Percentiles rank a stretch among this genome's conserved stretches.
Evolutionary conservation across 2,113 vertebrate genomes (phyloP).

Genomic region (Hippolais icterina): DNA sequence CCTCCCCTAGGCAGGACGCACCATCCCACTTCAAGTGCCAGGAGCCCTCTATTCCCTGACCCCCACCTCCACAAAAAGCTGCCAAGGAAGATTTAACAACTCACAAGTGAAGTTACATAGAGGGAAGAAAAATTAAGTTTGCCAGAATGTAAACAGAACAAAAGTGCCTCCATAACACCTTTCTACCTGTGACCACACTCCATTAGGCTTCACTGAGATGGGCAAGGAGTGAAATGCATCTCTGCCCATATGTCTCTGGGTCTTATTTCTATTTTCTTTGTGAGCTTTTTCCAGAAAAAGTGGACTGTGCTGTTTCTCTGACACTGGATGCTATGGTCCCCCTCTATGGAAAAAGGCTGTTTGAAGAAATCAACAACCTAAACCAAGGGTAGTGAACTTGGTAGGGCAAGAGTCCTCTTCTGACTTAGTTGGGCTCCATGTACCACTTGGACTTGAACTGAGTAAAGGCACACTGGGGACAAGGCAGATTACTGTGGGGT

Average conservation of each 20-base stretch:
- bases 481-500: neutral
- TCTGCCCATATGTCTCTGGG: neutral
- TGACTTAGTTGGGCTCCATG: neutral
- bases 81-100: neutral
- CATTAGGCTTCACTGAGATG: neutral
- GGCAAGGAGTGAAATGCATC: neutral
- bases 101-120: neutral
- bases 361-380: neutral
- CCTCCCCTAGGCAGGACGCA: neutral
- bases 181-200: neutral
- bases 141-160: neutral
- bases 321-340: neutral
- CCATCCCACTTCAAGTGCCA: accelerated
- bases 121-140: neutral
- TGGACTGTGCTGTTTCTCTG: neutral
- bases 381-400: neutral
- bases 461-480: neutral
- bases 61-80: neutral
- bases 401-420: neutral
- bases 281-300: neutral
- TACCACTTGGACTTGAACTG: accelerated
- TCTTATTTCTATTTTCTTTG: neutral
- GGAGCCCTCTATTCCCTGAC: neutral
- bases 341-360: neutral
- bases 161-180: neutral